phyloP scores from a whole-genome alignment of 1,140 invertebrate species.

The Drosophila rhopaloa region DNA sequence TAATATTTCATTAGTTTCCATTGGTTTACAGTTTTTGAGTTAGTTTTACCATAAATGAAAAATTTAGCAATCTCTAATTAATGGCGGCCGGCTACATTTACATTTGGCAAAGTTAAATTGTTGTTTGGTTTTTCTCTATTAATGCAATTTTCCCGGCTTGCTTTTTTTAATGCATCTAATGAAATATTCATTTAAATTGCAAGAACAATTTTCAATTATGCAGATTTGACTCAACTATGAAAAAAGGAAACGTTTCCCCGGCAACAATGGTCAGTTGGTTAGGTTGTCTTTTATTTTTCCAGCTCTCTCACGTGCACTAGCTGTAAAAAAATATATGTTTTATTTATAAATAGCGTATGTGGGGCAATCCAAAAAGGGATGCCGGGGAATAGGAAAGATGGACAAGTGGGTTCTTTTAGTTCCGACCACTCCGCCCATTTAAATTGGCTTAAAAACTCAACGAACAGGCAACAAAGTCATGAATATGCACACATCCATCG shows the following conservation, averaged over 20 bases:
- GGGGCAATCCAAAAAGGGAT: constrained; percentile 42
- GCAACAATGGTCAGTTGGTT: constrained; percentile 33
- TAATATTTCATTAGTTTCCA: constrained; percentile 11
- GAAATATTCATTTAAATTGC: constrained; percentile 75
- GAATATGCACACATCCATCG: constrained; percentile 63
- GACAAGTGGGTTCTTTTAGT: constrained; percentile 19
- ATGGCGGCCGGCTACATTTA: constrained; percentile 17
- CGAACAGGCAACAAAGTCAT: constrained; percentile 70
- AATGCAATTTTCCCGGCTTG: constrained; percentile 33
- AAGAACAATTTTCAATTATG: constrained; percentile 74
- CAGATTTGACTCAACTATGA: constrained; percentile 44
- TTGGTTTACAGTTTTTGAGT: neutral
- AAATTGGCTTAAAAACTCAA: constrained; percentile 81
- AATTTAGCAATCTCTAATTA: neutral
- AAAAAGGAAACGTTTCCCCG: constrained; percentile 19
- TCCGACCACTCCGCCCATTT: constrained; percentile 42
- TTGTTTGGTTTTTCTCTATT: constrained; percentile 20
- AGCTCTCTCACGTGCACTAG: constrained; percentile 12
- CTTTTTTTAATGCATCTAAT: constrained; percentile 69
- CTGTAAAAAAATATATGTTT: constrained; percentile 48
- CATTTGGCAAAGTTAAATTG: constrained; percentile 23
- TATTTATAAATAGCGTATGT: constrained; percentile 67
- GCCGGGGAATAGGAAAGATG: constrained; percentile 13
- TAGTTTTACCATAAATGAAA: constrained; percentile 23
- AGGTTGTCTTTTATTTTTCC: constrained; percentile 14